Evolutionary conservation across 2,888 invertebrate genomes (phyloP).

Genomic region (Eustalomyia histrio): DNA sequence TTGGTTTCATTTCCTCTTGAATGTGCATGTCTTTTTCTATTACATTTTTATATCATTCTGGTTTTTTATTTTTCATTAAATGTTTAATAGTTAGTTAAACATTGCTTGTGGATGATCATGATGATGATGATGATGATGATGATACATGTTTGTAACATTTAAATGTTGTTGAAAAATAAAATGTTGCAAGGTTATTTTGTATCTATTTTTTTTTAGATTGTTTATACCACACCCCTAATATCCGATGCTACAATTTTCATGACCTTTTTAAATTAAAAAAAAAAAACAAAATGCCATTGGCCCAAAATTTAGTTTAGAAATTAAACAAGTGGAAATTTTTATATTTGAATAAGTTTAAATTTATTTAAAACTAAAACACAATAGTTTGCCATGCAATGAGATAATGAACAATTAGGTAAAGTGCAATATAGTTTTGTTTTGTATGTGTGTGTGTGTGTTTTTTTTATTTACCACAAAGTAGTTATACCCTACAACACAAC

Average conservation of each 20-base stretch:
- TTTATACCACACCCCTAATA: background rate
- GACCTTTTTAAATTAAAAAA: background rate
- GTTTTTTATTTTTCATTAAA: conserved; percentile 19
- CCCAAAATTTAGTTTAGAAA: background rate
- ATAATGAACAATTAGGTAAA: no score
- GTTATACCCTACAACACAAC: no score
- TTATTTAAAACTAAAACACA: no score
- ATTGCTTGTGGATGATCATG: conserved; percentile 35
- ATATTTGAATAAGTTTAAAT: background rate
- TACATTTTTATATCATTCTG: conserved; percentile 36
- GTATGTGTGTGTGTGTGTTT: no score
- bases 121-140: no score
- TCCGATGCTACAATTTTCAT: background rate
- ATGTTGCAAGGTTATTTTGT: conserved; percentile 27
- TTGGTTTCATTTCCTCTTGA: conserved; percentile 43
- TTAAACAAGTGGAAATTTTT: background rate
- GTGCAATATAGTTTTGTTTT: no score
- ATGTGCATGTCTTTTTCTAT: conserved; percentile 46
- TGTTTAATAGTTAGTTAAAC: conserved; percentile 41
- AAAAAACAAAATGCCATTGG: background rate
- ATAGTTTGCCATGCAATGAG: no score
- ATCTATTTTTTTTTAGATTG: background rate
- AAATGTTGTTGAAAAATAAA: conserved; percentile 32
- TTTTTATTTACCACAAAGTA: no score
- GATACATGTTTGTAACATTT: conserved; percentile 9